These are phyloP conservation scores for Melieria picta DNA, from an alignment of 2,888 invertebrate genomes.

Conservation along the genomic window DNA sequence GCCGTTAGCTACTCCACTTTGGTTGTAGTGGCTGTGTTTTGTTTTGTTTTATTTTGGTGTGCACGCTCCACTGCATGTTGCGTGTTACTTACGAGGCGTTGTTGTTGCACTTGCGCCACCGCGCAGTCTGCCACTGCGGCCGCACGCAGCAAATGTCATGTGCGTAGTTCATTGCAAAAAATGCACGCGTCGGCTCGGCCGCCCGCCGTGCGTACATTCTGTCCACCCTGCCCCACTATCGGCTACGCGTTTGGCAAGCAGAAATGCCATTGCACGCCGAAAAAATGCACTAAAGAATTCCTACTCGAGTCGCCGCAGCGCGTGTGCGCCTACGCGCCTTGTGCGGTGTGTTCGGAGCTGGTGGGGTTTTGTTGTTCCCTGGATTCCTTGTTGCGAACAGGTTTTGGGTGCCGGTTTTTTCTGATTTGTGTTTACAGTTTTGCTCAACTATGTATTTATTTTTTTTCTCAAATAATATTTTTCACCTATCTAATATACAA, in stretches of 20 bases:
- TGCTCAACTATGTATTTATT: no score
- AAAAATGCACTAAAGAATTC: no score
- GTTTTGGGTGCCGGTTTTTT: no score
- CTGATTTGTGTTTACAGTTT: no score
- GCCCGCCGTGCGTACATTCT: no score
- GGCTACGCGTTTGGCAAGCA: not conserved
- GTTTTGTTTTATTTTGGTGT: not conserved
- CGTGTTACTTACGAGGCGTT: not conserved
- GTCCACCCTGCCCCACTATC: no score
- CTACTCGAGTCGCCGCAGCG: not conserved
- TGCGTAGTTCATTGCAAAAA: constrained; percentile 30
- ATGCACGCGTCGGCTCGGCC: not conserved
- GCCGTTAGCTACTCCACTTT: not conserved
- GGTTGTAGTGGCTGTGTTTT: not conserved
- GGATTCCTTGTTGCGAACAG: no score
- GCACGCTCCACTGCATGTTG: constrained; percentile 11
- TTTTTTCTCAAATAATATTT: no score
- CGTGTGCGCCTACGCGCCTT: not conserved
- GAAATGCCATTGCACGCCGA: not conserved
- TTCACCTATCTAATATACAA: no score
- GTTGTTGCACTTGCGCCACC: not conserved
- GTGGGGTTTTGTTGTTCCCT: no score
- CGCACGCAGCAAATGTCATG: constrained; percentile 26
- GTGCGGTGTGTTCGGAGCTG: not conserved
- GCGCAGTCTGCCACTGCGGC: constrained; percentile 1